Conservation (phyloP, 2,888 invertebrate species). For the Resseliella maxima region DNA sequence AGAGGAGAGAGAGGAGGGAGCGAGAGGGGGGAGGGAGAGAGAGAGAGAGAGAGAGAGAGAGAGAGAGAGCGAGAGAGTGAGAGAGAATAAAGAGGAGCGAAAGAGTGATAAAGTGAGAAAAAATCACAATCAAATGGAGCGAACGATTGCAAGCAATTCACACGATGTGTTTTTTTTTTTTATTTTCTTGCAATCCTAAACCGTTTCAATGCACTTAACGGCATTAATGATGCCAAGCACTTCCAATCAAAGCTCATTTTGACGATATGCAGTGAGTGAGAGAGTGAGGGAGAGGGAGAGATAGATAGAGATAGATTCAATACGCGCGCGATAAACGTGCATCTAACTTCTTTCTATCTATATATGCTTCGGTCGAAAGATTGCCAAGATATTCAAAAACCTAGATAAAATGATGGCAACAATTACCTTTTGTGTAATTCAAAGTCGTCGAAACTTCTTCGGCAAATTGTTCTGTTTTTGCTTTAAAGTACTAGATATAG, state of each 20-base stretch:
- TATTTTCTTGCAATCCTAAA: neutral
- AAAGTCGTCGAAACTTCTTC: neutral
- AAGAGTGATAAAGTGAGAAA: neutral
- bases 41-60: too few relatives aligned
- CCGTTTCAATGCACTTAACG: slow-evolving; percentile 40
- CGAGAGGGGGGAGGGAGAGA: neutral
- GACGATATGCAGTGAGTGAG: neutral
- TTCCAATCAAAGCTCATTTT: slow-evolving; percentile 49
- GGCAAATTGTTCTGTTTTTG: neutral
- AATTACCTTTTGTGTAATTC: slow-evolving; percentile 47
- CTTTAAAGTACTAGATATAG: neutral
- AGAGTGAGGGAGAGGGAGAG: too few relatives aligned
- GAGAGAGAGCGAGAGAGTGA: too few relatives aligned
- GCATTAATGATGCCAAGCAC: slow-evolving; percentile 41
- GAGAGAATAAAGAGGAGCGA: neutral
- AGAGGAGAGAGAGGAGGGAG: neutral
- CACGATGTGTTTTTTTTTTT: slow-evolving; percentile 16
- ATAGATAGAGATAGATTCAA: too few relatives aligned
- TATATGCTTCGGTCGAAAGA: too few relatives aligned
- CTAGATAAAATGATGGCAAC: slow-evolving; percentile 49
- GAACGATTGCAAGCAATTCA: neutral
- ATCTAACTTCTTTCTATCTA: too few relatives aligned
- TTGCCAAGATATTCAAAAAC: neutral
- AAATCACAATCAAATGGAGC: slow-evolving; percentile 22
- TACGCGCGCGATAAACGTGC: too few relatives aligned